A percentile compares a stretch with the other conserved stretches of the same genome.
These are phyloP conservation scores for Lasioglossum leucozonium DNA, from an alignment of 2,888 invertebrate species.

Conservation along the genomic window DNA sequence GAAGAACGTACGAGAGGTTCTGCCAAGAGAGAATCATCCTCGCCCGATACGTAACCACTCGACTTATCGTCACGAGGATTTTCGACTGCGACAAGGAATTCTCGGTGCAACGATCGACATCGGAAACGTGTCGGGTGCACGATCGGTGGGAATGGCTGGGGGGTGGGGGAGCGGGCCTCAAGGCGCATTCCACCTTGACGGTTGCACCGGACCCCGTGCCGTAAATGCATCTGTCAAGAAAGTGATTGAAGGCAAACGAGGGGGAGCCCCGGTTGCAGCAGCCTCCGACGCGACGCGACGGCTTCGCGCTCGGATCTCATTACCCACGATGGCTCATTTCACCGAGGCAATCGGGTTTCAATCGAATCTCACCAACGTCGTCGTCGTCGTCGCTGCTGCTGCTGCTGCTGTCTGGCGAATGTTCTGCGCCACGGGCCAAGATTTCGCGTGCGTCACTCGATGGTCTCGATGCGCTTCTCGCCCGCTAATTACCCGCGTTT, in stretches of 20 bases:
- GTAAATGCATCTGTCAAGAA: slow-evolving; percentile 83
- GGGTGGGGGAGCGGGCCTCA: slow-evolving; percentile 73
- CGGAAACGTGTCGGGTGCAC: slow-evolving; percentile 15
- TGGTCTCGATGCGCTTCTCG: too few relatives aligned
- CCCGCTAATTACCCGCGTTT: not conserved
- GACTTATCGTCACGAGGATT: slow-evolving; percentile 18
- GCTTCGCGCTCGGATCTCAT: slow-evolving; percentile 75
- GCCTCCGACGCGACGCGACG: slow-evolving; percentile 31
- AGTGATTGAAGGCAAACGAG: slow-evolving; percentile 83
- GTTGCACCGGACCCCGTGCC: slow-evolving; percentile 70
- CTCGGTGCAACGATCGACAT: slow-evolving; percentile 65
- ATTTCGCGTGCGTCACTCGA: slow-evolving; percentile 2
- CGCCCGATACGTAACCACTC: slow-evolving; percentile 34
- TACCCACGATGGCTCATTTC: slow-evolving; percentile 79
- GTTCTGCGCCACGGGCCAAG: slow-evolving; percentile 30
- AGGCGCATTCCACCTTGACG: slow-evolving; percentile 81
- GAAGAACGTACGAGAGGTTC: not conserved
- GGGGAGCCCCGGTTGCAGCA: slow-evolving; percentile 49
- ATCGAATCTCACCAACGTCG: slow-evolving; percentile 81
- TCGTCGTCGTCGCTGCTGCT: too few relatives aligned
- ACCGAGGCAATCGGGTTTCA: slow-evolving; percentile 79
- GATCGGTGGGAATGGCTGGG: too few relatives aligned
- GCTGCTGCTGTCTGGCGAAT: slow-evolving; percentile 59
- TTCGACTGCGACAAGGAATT: slow-evolving; percentile 42
- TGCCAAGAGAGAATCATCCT: not conserved